Percentiles rank a stretch among this genome's conserved stretches.
Evolutionary conservation across 2,888 invertebrate genomes (phyloP).

Genomic region (Leptogaster cylindrica): DNA sequence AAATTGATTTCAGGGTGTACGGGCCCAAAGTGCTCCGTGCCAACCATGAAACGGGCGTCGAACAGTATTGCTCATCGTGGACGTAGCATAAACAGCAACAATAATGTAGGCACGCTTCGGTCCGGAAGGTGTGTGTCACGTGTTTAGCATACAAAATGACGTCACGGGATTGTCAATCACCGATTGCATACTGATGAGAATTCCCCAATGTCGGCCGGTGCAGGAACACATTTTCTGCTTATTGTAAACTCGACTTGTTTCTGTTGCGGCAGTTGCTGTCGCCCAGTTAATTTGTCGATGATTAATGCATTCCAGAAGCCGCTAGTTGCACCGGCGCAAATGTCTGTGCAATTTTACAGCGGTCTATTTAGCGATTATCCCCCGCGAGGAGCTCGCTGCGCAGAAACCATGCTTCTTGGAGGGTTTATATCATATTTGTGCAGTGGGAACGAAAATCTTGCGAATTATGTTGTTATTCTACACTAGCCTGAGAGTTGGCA

Average conservation of each 20-base stretch:
- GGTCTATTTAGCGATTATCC: neutral
- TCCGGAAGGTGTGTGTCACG: slow-evolving; percentile 49
- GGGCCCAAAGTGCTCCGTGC: slow-evolving; percentile 12
- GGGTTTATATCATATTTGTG: no score
- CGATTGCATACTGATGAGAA: slow-evolving; percentile 46
- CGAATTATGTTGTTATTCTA: no score
- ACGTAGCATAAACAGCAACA: slow-evolving; percentile 14
- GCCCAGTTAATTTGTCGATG: slow-evolving; percentile 39
- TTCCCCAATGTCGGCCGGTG: slow-evolving; percentile 4
- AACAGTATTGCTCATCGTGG: slow-evolving; percentile 11
- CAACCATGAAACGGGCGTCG: neutral
- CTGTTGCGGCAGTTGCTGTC: slow-evolving; percentile 31
- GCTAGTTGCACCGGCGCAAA: neutral
- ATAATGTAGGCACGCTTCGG: slow-evolving; percentile 49
- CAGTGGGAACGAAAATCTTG: no score
- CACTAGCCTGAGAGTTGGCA: no score
- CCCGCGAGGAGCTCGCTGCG: neutral
- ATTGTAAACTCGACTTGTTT: slow-evolving; percentile 13
- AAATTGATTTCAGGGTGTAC: slow-evolving; percentile 45
- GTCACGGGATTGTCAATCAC: slow-evolving; percentile 49
- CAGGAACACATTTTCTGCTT: slow-evolving; percentile 10
- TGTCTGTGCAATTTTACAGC: no score
- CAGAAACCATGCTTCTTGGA: no score
- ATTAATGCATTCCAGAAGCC: slow-evolving; percentile 45
- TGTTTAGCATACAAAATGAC: slow-evolving; percentile 49